Conservation (phyloP, 2,113 vertebrate genomes). For the Lepisosteus osseus region DNA sequence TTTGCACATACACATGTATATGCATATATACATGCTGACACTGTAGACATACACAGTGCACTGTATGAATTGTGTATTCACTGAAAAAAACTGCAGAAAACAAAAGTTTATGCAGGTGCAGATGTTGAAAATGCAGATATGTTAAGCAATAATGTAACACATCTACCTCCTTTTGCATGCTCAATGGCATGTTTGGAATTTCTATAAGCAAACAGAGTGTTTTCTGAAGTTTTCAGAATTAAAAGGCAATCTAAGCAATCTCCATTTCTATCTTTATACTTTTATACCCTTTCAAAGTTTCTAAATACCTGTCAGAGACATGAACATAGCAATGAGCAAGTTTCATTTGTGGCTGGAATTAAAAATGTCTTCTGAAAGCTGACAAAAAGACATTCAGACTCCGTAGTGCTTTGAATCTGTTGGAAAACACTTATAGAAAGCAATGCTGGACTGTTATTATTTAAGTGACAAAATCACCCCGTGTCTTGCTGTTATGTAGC, state of each 20-base stretch:
- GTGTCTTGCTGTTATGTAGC: neutral
- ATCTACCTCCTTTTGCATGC: neutral
- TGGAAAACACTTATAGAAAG: too few species aligned
- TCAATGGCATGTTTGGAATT: neutral
- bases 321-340: neutral
- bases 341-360: neutral
- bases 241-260: neutral
- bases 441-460: too few species aligned
- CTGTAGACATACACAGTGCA: too few species aligned
- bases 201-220: neutral
- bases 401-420: neutral
- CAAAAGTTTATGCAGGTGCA: neutral
- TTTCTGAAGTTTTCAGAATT: neutral
- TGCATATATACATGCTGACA: neutral
- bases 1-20: neutral
- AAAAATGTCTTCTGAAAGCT: neutral
- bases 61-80: neutral
- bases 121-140: neutral
- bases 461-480: neutral
- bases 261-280: neutral
- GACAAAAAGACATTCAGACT: neutral
- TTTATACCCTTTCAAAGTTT: neutral
- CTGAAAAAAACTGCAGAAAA: neutral
- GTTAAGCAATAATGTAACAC: neutral
- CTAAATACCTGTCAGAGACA: slow-evolving; percentile 5